Evolutionary conservation across 2,113 vertebrate genomes (phyloP), one percentile per base, ranked within the genome.

Genomic region (Asarcornis scutulata): DNA sequence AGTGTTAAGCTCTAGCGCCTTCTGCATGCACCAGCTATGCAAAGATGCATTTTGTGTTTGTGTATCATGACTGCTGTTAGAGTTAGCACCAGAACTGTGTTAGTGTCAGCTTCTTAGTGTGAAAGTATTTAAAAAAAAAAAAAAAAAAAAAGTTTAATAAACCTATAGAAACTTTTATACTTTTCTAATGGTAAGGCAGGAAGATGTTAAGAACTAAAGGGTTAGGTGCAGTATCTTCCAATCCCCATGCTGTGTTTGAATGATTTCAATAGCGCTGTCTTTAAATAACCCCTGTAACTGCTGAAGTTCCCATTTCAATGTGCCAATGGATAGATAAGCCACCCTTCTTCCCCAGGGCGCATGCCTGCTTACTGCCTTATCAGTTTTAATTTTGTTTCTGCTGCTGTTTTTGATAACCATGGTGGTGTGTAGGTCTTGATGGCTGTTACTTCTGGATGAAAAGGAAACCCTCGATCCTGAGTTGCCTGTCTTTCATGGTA

Each of bases 381-480:
- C 76, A 14, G 18, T 75, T 90, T 85, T 52, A 48, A 20, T 78
- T 68, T 72, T 50, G 29, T 74, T 48, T 18, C 67, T 93, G 1
- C 73, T 86, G 80, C 76, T 72, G n/a, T 12, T 25, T 90, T 93
- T 75, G 93, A 82, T 91, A 93, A 95, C 32, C 2, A 0, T 22
- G 3, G 25, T 66, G 36, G 69, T 68, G 3, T 3, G 2, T 7
- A 40, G 85, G 32, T 60, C 73, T 68, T 60, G 9, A 2, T 34
- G 60, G 12, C 23, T 58, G 5, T 80, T 83, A 20, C 50, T 74
- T 64, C n/a, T 55, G n/a, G 13, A 25, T 88, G 21, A 7, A 60
- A 76, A 86, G 58, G 26, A 81, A 81, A 29, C 42, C n/a, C 73
- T 87, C 1, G 2, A 38, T 94, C 71, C 63, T 13, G 36, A 56